A percentile compares a stretch with the other conserved stretches of the same genome.
Conservation (phyloP, 2,888 invertebrate genomes). For the Panopea generosa region DNA sequence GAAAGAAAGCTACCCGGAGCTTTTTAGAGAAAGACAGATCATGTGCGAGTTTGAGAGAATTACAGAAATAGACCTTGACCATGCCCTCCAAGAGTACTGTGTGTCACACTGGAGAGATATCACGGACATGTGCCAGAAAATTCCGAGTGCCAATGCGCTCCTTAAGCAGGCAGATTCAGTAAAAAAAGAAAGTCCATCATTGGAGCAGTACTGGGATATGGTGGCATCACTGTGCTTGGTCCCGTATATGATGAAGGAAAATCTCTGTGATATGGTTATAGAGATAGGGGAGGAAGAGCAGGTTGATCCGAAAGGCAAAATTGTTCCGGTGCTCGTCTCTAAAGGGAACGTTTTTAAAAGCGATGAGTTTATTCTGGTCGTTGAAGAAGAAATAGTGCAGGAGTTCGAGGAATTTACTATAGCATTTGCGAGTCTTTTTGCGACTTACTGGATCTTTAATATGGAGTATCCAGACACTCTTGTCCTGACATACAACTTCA, state of each 20-base stretch:
- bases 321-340: constrained; percentile 81
- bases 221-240: constrained; percentile 79
- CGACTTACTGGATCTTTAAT: constrained; percentile 82
- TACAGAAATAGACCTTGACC: constrained; percentile 79
- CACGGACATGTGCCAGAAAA: constrained; percentile 72
- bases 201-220: constrained; percentile 82
- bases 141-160: constrained; percentile 72
- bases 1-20: constrained; percentile 75
- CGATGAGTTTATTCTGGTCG: constrained; percentile 80
- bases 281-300: constrained; percentile 78
- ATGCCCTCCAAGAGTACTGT: constrained; percentile 80
- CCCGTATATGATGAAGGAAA: constrained; percentile 78
- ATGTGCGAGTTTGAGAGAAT: constrained; percentile 79
- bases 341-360: constrained; percentile 79
- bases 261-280: constrained; percentile 78
- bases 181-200: constrained; percentile 76
- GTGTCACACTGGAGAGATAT: constrained; percentile 78
- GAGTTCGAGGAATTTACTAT: constrained; percentile 82
- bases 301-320: constrained; percentile 78
- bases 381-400: constrained; percentile 80
- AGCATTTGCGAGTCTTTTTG: constrained; percentile 79
- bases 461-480: constrained; percentile 81
- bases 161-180: constrained; percentile 76
- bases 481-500: constrained; percentile 78
- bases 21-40: constrained; percentile 79